These are phyloP conservation scores for Hucho hucho DNA, from an alignment of 2,113 vertebrate genomes.

Conservation along the genomic window DNA sequence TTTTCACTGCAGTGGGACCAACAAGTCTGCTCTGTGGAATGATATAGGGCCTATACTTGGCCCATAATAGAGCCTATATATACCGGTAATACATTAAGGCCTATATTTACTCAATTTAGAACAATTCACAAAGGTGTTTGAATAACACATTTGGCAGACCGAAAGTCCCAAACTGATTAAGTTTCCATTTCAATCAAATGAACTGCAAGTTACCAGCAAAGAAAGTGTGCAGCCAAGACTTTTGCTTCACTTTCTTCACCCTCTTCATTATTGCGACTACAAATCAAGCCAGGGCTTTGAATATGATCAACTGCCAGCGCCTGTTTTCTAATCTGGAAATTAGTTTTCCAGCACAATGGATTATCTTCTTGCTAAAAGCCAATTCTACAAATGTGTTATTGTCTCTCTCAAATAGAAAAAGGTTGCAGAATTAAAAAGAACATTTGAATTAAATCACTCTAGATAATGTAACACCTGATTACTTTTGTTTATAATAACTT, in stretches of 20 bases:
- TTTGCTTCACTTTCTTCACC: not conserved
- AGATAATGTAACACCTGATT: too few relatives aligned
- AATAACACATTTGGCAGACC: not conserved
- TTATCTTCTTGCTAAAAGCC: slow-evolving; percentile 13
- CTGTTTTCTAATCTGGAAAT: slow-evolving; percentile 13
- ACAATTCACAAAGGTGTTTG: not conserved
- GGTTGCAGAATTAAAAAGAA: too few relatives aligned
- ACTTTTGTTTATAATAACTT: too few relatives aligned
- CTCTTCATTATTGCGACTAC: not conserved
- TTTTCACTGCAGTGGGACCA: too few relatives aligned
- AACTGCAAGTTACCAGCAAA: not conserved
- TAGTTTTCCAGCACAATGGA: slow-evolving; percentile 21
- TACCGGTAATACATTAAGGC: too few relatives aligned
- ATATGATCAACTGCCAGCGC: slow-evolving; percentile 16
- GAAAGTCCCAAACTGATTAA: not conserved
- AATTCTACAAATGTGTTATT: slow-evolving; percentile 4
- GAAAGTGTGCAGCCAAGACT: not conserved
- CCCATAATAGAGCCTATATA: too few relatives aligned
- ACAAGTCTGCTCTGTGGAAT: too few relatives aligned
- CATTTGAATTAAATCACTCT: too few relatives aligned
- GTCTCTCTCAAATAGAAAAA: not conserved
- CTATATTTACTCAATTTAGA: not conserved
- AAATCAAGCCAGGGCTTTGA: slow-evolving; percentile 14
- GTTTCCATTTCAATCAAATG: not conserved
- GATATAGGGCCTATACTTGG: too few relatives aligned